Base-by-base conservation (phyloP, 1,140 invertebrate species). In the Trichomalopsis sarcophagae region DNA sequence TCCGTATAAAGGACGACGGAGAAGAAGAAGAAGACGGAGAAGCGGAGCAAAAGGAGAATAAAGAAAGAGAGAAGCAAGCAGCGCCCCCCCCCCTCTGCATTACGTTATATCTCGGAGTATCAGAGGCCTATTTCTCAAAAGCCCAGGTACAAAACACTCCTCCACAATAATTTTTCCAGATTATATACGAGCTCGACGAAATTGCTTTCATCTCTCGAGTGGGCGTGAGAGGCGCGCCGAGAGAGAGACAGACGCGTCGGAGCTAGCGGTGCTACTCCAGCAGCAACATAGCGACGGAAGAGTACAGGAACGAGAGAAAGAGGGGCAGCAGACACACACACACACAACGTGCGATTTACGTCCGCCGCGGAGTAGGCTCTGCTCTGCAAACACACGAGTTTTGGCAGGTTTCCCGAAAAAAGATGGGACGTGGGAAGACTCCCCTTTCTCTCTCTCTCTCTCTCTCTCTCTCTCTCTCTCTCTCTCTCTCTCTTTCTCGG, bases 361-460 rank as follows among this genome's bases (percentile, higher is more conserved):
- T 86, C 23, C 71, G 75, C 66, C 23, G 36, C 47, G 82, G 69
- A 85, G 27, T 40, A 17, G 13, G 23, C 44, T 30, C n/a, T 69
- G 17, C n/a, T 13, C 27, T 88, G 87, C 88, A 87, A 89, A 90
- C 84, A 87, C 81, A 86, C 81, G 86, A 88, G 87, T 87, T 79
- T 86, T 89, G 87, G 87, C 88, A 87, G 33, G 2, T 62, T 47
- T 86, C 87, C 87, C 81, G 68, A 71, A 76, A 81, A 87, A 74
- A 68, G 23, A 44, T 68, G 21, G 40, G 40, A 66, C n/a, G 78
- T 69, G 30, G 14, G 9, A 44, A 80, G 36, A 4, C 66, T 44
- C 66, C n/a, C 30, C 68, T 69, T 6, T 69, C 68, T 69, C 23
- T n/a, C n/a, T n/a, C n/a, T n/a, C n/a, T n/a, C n/a, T n/a, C n/a